Conservation (phyloP, 1,140 invertebrate genomes). For the Zelostemma sp. region DNA sequence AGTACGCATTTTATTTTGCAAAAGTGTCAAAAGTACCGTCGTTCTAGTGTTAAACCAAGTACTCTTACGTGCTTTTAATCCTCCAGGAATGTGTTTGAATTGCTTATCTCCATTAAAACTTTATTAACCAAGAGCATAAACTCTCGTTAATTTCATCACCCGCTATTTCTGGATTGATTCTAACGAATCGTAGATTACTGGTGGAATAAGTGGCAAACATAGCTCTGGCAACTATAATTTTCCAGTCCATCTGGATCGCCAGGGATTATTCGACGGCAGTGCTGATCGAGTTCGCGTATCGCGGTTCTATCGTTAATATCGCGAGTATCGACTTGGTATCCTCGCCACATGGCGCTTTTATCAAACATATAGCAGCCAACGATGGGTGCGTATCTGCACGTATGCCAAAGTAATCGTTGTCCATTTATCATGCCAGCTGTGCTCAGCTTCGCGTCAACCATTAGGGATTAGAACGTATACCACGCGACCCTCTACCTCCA, state of each 20-base stretch:
- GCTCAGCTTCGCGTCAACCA: slow-evolving; percentile 39
- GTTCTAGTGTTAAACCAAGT: no score
- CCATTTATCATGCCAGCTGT: slow-evolving; percentile 49
- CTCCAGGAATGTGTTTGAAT: no score
- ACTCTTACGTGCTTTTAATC: no score
- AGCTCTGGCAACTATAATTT: background rate
- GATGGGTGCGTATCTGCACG: slow-evolving; percentile 32
- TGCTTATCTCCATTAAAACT: no score
- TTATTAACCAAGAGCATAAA: no score
- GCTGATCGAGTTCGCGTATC: slow-evolving; percentile 25
- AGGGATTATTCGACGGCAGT: slow-evolving; percentile 24
- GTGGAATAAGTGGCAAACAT: background rate
- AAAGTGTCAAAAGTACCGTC: no score
- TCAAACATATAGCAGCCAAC: slow-evolving; percentile 26
- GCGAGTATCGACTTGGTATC: slow-evolving; percentile 44
- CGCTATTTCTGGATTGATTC: background rate
- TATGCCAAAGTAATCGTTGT: slow-evolving; percentile 45
- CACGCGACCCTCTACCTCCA: background rate
- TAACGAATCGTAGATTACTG: background rate
- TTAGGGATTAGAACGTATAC: slow-evolving; percentile 18
- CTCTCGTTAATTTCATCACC: background rate
- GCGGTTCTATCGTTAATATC: slow-evolving; percentile 43
- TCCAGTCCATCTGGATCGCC: background rate
- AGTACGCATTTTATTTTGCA: no score
- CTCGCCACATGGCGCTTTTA: slow-evolving; percentile 30